phyloP scores from a whole-genome alignment of 1,140 invertebrate species.

The Ditylenchus dipsaci region DNA sequence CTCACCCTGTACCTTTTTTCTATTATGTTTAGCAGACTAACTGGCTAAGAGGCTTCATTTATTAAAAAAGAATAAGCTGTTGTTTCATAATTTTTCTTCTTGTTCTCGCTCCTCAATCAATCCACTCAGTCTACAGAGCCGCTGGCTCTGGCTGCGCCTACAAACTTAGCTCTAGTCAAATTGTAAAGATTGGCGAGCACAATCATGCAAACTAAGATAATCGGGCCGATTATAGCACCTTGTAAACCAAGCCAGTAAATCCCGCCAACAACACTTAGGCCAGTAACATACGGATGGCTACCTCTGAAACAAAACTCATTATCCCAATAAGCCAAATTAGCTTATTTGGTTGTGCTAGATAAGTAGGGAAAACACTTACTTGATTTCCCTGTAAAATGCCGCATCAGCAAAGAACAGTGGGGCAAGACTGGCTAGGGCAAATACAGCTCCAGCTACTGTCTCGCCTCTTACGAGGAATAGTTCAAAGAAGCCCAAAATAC shows the following conservation, averaged over 20 bases:
- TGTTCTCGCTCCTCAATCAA: too few species aligned
- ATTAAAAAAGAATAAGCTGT: too few species aligned
- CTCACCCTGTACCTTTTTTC: too few species aligned
- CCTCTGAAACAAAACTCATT: constrained; percentile 64
- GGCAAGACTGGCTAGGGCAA: constrained; percentile 78
- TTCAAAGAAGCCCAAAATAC: constrained; percentile 84
- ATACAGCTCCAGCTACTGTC: constrained; percentile 70
- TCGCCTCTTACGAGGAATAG: constrained; percentile 82
- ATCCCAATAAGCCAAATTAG: too few species aligned
- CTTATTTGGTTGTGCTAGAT: background rate
- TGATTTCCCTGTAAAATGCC: constrained; percentile 91
- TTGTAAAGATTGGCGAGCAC: constrained; percentile 72
- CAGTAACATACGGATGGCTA: constrained; percentile 96
- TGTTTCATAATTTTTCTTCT: too few species aligned
- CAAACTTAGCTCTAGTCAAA: constrained; percentile 26
- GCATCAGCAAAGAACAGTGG: constrained; percentile 85
- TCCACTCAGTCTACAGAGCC: background rate
- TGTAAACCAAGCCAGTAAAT: constrained; percentile 92
- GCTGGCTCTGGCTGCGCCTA: constrained; percentile 6
- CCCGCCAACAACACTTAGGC: constrained; percentile 71
- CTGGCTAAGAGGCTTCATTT: too few species aligned
- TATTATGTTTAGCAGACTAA: too few species aligned
- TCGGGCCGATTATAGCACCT: constrained; percentile 89
- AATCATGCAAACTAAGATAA: constrained; percentile 80
- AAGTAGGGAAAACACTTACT: constrained; percentile 65